phyloP scores from a whole-genome alignment of 2,888 invertebrate genomes.

The Troglohyphantes excavatus region DNA sequence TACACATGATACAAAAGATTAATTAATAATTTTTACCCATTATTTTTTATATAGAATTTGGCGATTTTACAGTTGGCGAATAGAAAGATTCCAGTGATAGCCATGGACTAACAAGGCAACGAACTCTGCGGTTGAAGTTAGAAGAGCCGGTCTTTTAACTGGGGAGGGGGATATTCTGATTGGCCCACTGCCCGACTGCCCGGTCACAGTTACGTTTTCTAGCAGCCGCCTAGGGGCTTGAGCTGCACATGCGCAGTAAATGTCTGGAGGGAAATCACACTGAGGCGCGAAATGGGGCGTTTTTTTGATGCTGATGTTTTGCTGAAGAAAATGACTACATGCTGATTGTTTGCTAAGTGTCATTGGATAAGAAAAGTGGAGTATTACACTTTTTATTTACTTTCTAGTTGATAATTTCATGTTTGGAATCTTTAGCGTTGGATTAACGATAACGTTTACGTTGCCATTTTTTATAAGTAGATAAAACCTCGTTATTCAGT shows the following conservation, averaged over 20 bases:
- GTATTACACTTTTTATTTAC: background rate
- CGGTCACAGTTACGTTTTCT: constrained; percentile 47
- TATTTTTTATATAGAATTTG: no score
- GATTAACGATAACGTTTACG: no score
- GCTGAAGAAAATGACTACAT: background rate
- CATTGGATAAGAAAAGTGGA: background rate
- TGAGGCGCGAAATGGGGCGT: background rate
- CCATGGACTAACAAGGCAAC: background rate
- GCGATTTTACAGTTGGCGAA: no score
- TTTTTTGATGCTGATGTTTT: background rate
- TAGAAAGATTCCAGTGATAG: background rate
- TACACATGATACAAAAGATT: no score
- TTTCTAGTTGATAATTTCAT: background rate
- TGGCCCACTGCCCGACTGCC: constrained; percentile 67
- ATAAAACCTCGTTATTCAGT: no score
- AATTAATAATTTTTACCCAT: no score
- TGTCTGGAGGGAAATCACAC: background rate
- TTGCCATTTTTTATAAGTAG: no score
- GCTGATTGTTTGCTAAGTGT: background rate
- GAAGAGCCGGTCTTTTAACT: constrained; percentile 21
- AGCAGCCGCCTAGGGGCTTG: background rate
- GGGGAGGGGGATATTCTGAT: background rate
- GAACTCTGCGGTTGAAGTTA: constrained; percentile 1
- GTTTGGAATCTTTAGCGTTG: no score
- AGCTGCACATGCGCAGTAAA: background rate